phyloP scores from a whole-genome alignment of 2,888 invertebrate genomes.

The Zootermopsis nevadensis region DNA sequence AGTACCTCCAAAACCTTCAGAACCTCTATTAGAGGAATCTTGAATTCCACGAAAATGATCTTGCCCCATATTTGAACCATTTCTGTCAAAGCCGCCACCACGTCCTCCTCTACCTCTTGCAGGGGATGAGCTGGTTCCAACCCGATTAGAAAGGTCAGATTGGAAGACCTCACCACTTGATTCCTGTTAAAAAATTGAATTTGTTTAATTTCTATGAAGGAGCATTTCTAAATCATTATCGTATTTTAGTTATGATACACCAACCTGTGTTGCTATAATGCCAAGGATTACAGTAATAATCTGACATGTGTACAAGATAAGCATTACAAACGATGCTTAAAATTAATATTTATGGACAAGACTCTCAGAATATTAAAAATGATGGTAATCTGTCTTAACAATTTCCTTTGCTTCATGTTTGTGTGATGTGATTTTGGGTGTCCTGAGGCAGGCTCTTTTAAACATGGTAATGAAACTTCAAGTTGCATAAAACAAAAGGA shows the following conservation, averaged over 20 bases:
- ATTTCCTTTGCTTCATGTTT: too few species aligned
- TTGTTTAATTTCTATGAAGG: neutral
- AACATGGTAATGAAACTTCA: too few species aligned
- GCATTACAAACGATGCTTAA: too few species aligned
- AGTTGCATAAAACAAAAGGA: too few species aligned
- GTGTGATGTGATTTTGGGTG: too few species aligned
- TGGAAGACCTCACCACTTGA: conserved; percentile 10
- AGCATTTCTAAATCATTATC: neutral
- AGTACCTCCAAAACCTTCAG: conserved; percentile 12
- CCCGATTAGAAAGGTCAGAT: conserved; percentile 19
- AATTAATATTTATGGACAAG: too few species aligned
- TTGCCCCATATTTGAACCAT: conserved; percentile 18
- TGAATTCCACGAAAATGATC: conserved; percentile 10
- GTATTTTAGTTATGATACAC: neutral
- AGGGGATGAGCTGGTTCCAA: neutral
- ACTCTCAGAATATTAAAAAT: too few species aligned
- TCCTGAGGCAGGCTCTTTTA: too few species aligned
- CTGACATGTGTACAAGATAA: too few species aligned
- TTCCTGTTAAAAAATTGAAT: neutral
- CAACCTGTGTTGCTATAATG: neutral
- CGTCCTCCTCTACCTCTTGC: conserved; percentile 30
- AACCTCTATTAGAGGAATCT: conserved; percentile 1
- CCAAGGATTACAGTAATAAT: too few species aligned
- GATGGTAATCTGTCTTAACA: too few species aligned
- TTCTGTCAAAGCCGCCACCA: conserved; percentile 9